Evolutionary conservation across 2,113 vertebrate genomes (phyloP).

Genomic region (Oreocharis arfaki): DNA sequence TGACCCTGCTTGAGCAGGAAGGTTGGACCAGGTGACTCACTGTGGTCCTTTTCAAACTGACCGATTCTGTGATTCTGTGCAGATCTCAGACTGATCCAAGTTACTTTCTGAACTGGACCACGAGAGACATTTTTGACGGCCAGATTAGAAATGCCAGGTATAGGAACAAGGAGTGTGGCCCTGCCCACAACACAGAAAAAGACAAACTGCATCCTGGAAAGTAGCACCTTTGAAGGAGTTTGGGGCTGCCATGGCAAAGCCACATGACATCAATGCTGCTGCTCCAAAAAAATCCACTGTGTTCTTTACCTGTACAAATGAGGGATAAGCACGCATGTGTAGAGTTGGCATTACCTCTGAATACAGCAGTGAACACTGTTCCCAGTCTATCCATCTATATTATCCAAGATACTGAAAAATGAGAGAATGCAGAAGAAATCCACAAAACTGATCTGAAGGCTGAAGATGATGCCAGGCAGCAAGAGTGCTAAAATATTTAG

Average conservation of each 20-base stretch:
- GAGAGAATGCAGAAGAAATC: not conserved
- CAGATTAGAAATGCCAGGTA: accelerated
- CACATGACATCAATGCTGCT: accelerated
- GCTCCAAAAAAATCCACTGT: not conserved
- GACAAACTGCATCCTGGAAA: accelerated
- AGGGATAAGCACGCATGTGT: accelerated
- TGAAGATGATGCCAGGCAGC: not conserved
- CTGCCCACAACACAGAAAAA: not conserved
- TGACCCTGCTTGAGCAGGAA: not conserved
- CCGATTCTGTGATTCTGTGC: not conserved
- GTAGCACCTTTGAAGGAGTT: not conserved
- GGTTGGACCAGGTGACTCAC: not conserved
- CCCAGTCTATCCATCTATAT: not conserved
- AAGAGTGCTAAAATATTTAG: not conserved
- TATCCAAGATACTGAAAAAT: not conserved
- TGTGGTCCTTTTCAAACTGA: not conserved
- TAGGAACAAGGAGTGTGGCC: not conserved
- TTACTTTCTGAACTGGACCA: not conserved
- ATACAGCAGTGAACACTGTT: accelerated
- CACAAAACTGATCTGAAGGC: not conserved
- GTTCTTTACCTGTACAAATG: not conserved
- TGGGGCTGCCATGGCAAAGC: not conserved
- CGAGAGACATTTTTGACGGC: accelerated
- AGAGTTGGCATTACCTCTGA: not conserved
- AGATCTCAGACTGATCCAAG: not conserved